Evolutionary conservation across 2,888 invertebrate genomes (phyloP).

Genomic region (Alviniconcha strummeri): DNA sequence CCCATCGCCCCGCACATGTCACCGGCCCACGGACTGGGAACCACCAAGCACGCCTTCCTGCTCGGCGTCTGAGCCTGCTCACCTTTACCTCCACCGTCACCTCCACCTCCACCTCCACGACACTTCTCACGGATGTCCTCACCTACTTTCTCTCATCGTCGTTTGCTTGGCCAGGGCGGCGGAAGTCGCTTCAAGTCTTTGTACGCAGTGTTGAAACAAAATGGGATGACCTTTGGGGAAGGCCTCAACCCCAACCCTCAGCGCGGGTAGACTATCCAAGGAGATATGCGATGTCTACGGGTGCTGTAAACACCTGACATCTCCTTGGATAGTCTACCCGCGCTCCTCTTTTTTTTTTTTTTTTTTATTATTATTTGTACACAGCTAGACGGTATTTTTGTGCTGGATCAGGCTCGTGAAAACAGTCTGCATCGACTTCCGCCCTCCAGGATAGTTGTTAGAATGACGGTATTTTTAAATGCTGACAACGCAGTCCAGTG

Average conservation of each 20-base stretch:
- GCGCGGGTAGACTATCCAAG: not conserved
- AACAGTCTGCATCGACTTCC: too few species aligned
- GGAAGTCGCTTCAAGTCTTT: not conserved
- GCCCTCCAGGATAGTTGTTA: too few species aligned
- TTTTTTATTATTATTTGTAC: too few species aligned
- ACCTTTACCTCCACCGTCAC: not conserved
- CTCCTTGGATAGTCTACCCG: too few species aligned
- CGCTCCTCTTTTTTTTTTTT: too few species aligned
- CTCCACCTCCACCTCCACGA: not conserved
- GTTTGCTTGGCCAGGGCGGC: not conserved
- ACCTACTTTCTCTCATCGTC: not conserved
- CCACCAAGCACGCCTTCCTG: slow-evolving; percentile 44
- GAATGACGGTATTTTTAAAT: too few species aligned
- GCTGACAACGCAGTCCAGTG: too few species aligned
- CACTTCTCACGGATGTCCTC: not conserved
- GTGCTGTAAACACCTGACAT: too few species aligned
- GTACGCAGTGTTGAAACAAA: not conserved
- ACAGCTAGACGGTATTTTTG: too few species aligned
- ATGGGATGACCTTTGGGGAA: not conserved
- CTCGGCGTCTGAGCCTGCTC: slow-evolving; percentile 39
- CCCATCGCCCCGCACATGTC: slow-evolving; percentile 62
- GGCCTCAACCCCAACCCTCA: not conserved
- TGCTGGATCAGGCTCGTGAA: too few species aligned
- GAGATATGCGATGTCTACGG: too few species aligned
- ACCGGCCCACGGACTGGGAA: slow-evolving; percentile 41